Evolutionary conservation across 2,888 invertebrate genomes (phyloP).

Genomic region (Hirtodrosophila trivittata): DNA sequence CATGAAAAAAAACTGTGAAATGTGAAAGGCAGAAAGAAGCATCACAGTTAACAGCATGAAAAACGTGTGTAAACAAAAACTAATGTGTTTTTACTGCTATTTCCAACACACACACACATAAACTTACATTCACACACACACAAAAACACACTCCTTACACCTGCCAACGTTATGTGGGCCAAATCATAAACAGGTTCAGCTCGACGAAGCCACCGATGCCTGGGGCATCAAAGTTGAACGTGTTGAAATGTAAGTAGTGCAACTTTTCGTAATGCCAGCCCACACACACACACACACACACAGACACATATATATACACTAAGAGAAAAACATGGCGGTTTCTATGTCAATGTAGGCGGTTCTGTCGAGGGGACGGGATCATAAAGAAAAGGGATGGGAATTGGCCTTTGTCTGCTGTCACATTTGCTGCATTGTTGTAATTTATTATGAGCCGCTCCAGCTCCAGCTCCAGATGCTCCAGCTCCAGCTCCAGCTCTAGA

Average conservation of each 20-base stretch:
- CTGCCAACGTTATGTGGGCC: conserved; percentile 64
- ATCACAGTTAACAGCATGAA: conserved; percentile 72
- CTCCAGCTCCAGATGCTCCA: conserved; percentile 9
- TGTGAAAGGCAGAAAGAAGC: conserved; percentile 49
- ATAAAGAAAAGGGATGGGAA: conserved; percentile 4
- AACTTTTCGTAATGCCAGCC: conserved; percentile 48
- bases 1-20: conserved; percentile 39
- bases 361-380: conserved; percentile 3
- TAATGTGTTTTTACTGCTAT: conserved; percentile 79
- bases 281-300: conserved; percentile 25
- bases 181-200: conserved; percentile 85
- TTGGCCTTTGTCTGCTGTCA: conserved; percentile 67
- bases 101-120: conserved; percentile 40
- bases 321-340: conserved; percentile 32
- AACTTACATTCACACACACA: conserved; percentile 22
- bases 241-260: conserved; percentile 94
- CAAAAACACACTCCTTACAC: conserved; percentile 27
- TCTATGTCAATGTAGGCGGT: conserved; percentile 62
- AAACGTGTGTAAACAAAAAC: conserved; percentile 75
- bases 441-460: conserved; percentile 64
- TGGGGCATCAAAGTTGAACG: conserved; percentile 98
- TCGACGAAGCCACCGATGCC: conserved; percentile 95
- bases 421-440: conserved; percentile 52
- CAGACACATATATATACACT: conserved; percentile 23
- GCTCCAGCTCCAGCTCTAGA: conserved; percentile 1